phyloP scores from a whole-genome alignment of 1,140 invertebrate genomes.

The Drosophila malerkotliana region DNA sequence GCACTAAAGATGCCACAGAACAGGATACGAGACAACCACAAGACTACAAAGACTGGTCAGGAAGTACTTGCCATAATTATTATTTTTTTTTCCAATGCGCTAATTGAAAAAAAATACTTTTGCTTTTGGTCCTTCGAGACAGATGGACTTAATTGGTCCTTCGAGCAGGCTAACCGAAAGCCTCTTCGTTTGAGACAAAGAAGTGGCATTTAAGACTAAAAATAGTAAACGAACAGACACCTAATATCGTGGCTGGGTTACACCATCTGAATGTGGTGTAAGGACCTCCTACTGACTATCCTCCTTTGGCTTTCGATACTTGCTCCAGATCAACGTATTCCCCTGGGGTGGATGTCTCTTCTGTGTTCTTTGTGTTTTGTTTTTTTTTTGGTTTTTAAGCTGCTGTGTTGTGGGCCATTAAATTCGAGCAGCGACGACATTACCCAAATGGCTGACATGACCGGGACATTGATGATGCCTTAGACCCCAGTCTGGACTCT shows the following conservation, averaged over 20 bases:
- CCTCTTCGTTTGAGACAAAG: no score
- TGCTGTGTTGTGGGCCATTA: constrained; percentile 31
- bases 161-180: no score
- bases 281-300: constrained; percentile 12
- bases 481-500: background rate
- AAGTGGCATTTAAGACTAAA: background rate
- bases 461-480: constrained; percentile 71
- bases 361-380: background rate
- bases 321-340: constrained; percentile 12
- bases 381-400: background rate
- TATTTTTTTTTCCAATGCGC: background rate
- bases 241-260: background rate
- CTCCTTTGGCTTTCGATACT: background rate
- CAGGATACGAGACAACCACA: background rate
- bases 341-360: constrained; percentile 7
- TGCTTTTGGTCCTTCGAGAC: no score
- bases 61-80: background rate
- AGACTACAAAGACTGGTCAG: background rate
- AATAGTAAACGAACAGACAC: constrained; percentile 3
- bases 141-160: no score
- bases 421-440: constrained; percentile 61
- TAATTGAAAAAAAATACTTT: background rate
- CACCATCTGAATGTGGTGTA: constrained; percentile 1
- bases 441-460: constrained; percentile 77
- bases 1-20: background rate